Evolutionary conservation across 2,888 invertebrate species (phyloP).

Genomic region (Bhutanitis thaidina): DNA sequence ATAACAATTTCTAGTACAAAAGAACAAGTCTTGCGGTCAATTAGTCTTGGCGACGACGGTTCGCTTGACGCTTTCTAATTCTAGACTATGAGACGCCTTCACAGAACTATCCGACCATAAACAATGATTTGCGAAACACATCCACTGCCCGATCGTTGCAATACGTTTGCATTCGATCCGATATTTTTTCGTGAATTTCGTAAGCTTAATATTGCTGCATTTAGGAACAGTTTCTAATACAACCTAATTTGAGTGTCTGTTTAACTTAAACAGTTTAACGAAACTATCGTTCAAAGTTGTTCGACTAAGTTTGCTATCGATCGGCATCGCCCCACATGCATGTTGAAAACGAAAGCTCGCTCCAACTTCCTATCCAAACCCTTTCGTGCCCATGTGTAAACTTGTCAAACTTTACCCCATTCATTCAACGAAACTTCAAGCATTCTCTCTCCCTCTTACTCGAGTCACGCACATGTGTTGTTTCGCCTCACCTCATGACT

Average conservation of each 20-base stretch:
- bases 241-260: slow-evolving; percentile 27
- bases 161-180: slow-evolving; percentile 55
- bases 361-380: slow-evolving; percentile 63
- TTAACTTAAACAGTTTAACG: slow-evolving; percentile 32
- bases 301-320: slow-evolving; percentile 54
- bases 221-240: slow-evolving; percentile 13
- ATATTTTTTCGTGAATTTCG: slow-evolving; percentile 49
- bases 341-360: slow-evolving; percentile 69
- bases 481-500: slow-evolving; percentile 50
- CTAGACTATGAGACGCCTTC: slow-evolving; percentile 61
- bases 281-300: slow-evolving; percentile 44
- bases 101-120: slow-evolving; percentile 70
- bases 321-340: slow-evolving; percentile 64
- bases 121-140: slow-evolving; percentile 73
- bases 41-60: slow-evolving; percentile 60
- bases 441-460: slow-evolving; percentile 53
- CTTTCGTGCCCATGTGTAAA: slow-evolving; percentile 64
- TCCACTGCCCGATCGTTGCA: slow-evolving; percentile 40
- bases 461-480: slow-evolving; percentile 63
- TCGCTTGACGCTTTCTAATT: slow-evolving; percentile 76
- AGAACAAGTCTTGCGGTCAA: slow-evolving; percentile 74
- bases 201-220: slow-evolving; percentile 28
- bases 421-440: slow-evolving; percentile 61
- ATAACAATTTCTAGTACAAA: slow-evolving; percentile 58
- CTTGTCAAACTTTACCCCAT: slow-evolving; percentile 65